Evolutionary conservation across 2,797 vertebrate species (phyloP).

Genomic region (Anguilla pacifica): DNA sequence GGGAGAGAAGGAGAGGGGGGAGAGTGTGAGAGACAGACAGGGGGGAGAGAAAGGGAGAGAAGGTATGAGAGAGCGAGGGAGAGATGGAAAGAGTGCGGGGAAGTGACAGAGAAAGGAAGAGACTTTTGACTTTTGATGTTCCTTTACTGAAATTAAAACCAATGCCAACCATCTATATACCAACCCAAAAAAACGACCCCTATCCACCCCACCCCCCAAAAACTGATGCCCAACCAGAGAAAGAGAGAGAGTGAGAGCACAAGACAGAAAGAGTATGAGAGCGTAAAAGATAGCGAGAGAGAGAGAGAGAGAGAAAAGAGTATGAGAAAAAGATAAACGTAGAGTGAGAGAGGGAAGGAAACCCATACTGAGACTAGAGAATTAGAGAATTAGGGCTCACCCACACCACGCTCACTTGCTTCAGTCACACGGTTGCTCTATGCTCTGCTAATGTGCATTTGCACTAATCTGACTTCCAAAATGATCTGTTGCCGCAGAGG

Average conservation of each 20-base stretch:
- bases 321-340: not conserved
- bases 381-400: not conserved
- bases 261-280: not conserved
- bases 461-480: not conserved
- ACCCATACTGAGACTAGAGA: not conserved
- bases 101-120: too few relatives aligned
- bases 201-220: too few relatives aligned
- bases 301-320: not conserved
- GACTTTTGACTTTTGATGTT: too few relatives aligned
- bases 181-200: too few relatives aligned
- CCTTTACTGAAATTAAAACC: too few relatives aligned
- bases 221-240: too few relatives aligned
- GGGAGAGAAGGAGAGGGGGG: not conserved
- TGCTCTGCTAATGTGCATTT: not conserved
- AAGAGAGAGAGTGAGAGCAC: not conserved
- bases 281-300: not conserved
- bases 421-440: not conserved
- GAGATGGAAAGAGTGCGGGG: not conserved
- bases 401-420: not conserved
- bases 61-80: not conserved
- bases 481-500: not conserved
- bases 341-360: not conserved
- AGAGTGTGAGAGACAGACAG: not conserved
- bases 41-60: not conserved
- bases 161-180: too few relatives aligned